Evolutionary conservation across 2,797 vertebrate genomes (phyloP).

Genomic region (Clarias platycephalus): DNA sequence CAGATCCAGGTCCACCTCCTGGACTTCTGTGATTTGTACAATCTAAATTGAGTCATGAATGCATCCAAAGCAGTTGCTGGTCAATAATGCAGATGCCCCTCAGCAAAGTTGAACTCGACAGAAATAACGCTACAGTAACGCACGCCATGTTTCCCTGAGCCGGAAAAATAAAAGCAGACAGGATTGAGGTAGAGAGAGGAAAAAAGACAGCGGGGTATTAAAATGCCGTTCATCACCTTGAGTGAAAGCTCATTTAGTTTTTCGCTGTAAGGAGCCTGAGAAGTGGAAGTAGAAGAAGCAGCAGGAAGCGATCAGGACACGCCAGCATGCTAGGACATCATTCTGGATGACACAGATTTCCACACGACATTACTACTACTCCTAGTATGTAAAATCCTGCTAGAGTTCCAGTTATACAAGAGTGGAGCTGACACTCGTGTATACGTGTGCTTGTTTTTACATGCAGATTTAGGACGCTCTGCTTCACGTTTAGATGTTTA

Average conservation of each 20-base stretch:
- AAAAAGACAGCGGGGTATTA: conserved; percentile 30
- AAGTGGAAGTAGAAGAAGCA: conserved; percentile 1
- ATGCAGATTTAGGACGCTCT: background rate
- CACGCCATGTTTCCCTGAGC: background rate
- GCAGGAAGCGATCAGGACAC: conserved; percentile 3
- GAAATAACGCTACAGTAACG: background rate
- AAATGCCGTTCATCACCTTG: conserved; percentile 44
- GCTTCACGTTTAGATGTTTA: background rate
- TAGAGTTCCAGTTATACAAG: background rate
- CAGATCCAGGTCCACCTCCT: background rate
- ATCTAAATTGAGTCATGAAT: background rate
- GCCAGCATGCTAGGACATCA: background rate
- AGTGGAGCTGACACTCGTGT: background rate
- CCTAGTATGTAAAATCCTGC: background rate
- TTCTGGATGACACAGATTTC: background rate
- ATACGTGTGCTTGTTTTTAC: background rate
- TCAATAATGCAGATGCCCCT: background rate
- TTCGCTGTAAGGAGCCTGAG: conserved; percentile 17
- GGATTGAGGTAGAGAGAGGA: conserved; percentile 20
- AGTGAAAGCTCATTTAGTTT: conserved; percentile 34
- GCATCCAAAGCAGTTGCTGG: background rate
- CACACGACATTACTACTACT: background rate
- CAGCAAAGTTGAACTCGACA: background rate
- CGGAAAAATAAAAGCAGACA: conserved; percentile 1
- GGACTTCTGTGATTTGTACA: background rate